A percentile compares a stretch with the other conserved stretches of the same genome.
These are phyloP conservation scores for Eonycteris spelaea DNA, from an alignment of 2,113 vertebrate genomes.

Conservation along the genomic window DNA sequence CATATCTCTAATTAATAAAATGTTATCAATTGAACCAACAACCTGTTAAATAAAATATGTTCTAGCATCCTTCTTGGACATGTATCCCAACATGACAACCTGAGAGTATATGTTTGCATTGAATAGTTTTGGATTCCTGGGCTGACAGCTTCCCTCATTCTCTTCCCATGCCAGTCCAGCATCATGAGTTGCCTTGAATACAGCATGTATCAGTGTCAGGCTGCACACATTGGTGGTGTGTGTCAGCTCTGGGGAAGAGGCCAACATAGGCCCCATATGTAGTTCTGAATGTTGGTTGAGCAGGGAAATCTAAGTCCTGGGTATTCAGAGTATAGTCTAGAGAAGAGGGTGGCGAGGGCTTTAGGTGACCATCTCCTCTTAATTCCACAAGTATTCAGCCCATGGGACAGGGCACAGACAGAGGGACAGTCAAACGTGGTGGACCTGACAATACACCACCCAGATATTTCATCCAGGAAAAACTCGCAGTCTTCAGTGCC, in stretches of 20 bases:
- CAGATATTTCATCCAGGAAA: background rate
- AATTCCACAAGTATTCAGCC: background rate
- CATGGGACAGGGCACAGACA: background rate
- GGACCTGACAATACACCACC: rapidly evolving
- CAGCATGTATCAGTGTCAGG: no score
- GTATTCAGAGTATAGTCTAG: no score
- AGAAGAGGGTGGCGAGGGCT: background rate
- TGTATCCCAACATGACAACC: background rate
- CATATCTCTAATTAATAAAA: background rate
- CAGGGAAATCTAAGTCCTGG: background rate
- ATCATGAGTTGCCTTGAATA: background rate
- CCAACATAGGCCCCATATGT: no score
- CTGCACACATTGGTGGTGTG: no score
- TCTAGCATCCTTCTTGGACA: background rate
- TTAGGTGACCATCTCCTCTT: background rate
- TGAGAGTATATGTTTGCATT: background rate
- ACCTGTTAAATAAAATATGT: background rate
- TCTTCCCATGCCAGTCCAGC: background rate
- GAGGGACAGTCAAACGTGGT: background rate
- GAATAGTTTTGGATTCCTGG: background rate
- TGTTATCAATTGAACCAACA: background rate
- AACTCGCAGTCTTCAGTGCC: background rate
- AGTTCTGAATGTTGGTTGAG: background rate
- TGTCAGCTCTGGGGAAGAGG: background rate
- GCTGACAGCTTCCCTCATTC: background rate